Base-by-base conservation (phyloP, 2,888 invertebrate species). In the Anoncus sp. region DNA sequence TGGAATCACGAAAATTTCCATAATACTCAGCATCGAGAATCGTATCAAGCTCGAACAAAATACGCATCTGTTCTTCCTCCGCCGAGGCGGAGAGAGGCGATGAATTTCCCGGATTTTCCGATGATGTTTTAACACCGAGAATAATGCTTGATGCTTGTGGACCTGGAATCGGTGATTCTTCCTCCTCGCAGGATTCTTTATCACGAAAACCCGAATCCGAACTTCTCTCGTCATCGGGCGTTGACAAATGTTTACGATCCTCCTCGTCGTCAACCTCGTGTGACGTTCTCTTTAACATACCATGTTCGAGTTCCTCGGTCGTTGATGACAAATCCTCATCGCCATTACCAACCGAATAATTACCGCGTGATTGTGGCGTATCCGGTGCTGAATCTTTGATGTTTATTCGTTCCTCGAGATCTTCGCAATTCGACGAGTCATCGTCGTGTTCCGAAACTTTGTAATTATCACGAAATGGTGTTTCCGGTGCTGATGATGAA, bases 201-300 rank as follows among this genome's bases (percentile, higher is more conserved):
- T 92, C 92, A 14, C 92, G 87, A 66, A 92, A 92, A 57, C 92
- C 92, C 18, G 92, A 92, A 75, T 92, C 92, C n/a, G 92, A 92
- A 77, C 92, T 92, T 22, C 92, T 87, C 75, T 92, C 92, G 63
- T 92, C 92, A 72, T 92, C 92, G 1, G 92, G 92, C 0, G 92
- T 92, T 18, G 91, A 89, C n/a, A 92, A 83, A 62, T 90, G 91
- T 38, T 91, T 91, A 31, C 90, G 86, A 9, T 92, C 91, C n/a
- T 92, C 91, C 57, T 92, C 91, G 12, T 91, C 91, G 4, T 88
- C 87, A 60, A 83, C 79, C 51, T 85, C 77, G 76, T 82, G 73
- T 78, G 85, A 72, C 76, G 83, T 82, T 84, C 84, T 77, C 78
- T 78, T 70, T 80, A 84, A 24, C 70, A 77, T 24, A 84, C 83